Base-by-base conservation (phyloP, 2,113 vertebrate species). In the Brachionichthys hirsutus region DNA sequence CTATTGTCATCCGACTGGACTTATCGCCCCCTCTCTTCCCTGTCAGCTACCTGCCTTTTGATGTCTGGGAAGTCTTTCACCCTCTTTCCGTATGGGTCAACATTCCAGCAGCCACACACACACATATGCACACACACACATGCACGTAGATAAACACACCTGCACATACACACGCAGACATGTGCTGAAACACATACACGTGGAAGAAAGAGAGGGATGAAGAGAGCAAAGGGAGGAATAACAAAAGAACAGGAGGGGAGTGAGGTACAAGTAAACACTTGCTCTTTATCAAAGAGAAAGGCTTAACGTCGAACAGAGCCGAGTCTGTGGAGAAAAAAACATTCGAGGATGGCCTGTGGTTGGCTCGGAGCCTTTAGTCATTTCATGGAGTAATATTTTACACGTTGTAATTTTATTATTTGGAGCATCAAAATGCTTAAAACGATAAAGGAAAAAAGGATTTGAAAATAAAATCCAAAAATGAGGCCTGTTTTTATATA, bases 1-100 rank as follows among this genome's bases (percentile, higher is more conserved):
- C 89, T 86, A 92, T 93, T 94, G 92, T 92, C 85, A 84, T 80
- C 81, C 61, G 68, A 80, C 86, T 84, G 85, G 85, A 84, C 85
- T 84, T 88, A 88, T 83, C 58, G 45, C 71, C 75, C 83, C 78
- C 83, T 85, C 82, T 86, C 73, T 74, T 74, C 62, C 67, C 67
- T 88, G 85, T 89, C 89, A 89, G 80, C 81, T 88, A 89, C 86
- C 85, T 89, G 75, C 46, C 17, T 85, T 91, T 91, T 91, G 90
- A 90, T 81, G 90, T 89, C 83, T 85, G 78, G 78, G 67, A 87
- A 85, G 81, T 83, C 87, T 89, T 83, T 88, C 84, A 84, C 85
- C 75, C 73, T 82, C 60, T 84, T 75, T 78, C 63, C 22, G 66
- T 65, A 78, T 74, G 71, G 84, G 83, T 88, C 82, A 82, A 86